Evolutionary conservation across 2,888 invertebrate genomes (phyloP), one percentile per base, ranked within the genome.

Genomic region (Crepidodera aurea): DNA sequence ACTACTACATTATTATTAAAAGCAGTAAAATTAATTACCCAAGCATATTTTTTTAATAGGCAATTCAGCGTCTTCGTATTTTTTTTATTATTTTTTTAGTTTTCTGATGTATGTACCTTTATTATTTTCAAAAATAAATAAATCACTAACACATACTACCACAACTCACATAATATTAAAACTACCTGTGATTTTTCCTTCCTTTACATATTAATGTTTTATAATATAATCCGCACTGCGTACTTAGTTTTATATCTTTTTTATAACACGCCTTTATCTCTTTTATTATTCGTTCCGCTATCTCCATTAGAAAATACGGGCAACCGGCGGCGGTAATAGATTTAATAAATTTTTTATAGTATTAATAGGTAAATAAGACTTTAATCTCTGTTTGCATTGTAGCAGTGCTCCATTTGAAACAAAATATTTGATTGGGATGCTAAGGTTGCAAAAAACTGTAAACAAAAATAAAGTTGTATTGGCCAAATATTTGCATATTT

Each of bases 271-370:
- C 57, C 32, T 51, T 62, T 60, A 61, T 53, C 57, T 19, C 19
- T 27, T 53, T 53, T 34, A 54, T 59, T 46, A 55, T 40, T 37
- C 51, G 55, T 65, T 50, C 61, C 59, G 58, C 60, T 58, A 55
- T 66, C 60, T 60, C 44, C 37, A 51, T 55, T 55, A 51, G 15
- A 40, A 63, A 57, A 58, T 66, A 55, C 57, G 60, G 60, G 60
- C 58, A 18, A 39, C 37, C 58, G 27, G 32, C 37, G 32, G 58
- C 55, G 54, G 60, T 61, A 51, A 18, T 29, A 59, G 62, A 66
- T 66, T 59, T 62, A 44, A n/a, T n/a, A n/a, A 55, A 40, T 60
- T 62, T 58, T 63, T 64, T 64, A 64, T 62, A 48, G 34, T 22
- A 51, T 16, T 53, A 32, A 22, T 19, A 19, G 22, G 8, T 57